Conservation (phyloP, 2,888 invertebrate genomes). For the Morpho helenor region DNA sequence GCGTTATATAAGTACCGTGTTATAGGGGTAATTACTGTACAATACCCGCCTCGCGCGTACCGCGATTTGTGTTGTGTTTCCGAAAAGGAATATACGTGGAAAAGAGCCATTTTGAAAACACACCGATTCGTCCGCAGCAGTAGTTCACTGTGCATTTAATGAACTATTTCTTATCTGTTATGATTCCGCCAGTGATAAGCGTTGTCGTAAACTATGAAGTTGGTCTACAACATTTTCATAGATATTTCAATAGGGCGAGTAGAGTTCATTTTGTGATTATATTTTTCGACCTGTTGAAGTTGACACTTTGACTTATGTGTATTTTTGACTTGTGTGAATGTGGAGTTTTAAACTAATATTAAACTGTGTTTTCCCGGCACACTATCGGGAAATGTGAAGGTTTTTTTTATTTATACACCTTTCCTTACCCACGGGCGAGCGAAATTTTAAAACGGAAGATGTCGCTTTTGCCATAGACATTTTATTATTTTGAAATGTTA, state of each 20-base stretch:
- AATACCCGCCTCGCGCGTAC: conserved; percentile 48
- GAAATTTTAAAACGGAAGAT: no score
- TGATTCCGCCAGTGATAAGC: conserved; percentile 59
- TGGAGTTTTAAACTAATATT: conserved; percentile 72
- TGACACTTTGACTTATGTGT: conserved; percentile 63
- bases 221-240: conserved; percentile 16
- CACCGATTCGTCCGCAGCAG: conserved; percentile 82
- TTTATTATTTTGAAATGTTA: no score
- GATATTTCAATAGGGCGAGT: conserved; percentile 48
- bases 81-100: conserved; percentile 87
- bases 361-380: conserved; percentile 60
- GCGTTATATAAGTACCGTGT: no score
- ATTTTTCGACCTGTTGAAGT: conserved; percentile 66
- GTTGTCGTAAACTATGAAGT: conserved; percentile 41
- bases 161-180: conserved; percentile 34
- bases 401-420: conserved; percentile 39
- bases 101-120: conserved; percentile 94
- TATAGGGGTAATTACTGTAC: no score
- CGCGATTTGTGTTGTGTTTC: conserved; percentile 92
- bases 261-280: conserved; percentile 60
- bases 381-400: conserved; percentile 46
- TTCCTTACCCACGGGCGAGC: not conserved
- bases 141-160: conserved; percentile 72
- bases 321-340: conserved; percentile 68
- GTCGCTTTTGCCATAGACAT: no score